A percentile compares a stretch with the other conserved stretches of the same genome.
These are phyloP conservation scores for Microchirus variegatus DNA, from an alignment of 2,797 vertebrate species.

Conservation along the genomic window DNA sequence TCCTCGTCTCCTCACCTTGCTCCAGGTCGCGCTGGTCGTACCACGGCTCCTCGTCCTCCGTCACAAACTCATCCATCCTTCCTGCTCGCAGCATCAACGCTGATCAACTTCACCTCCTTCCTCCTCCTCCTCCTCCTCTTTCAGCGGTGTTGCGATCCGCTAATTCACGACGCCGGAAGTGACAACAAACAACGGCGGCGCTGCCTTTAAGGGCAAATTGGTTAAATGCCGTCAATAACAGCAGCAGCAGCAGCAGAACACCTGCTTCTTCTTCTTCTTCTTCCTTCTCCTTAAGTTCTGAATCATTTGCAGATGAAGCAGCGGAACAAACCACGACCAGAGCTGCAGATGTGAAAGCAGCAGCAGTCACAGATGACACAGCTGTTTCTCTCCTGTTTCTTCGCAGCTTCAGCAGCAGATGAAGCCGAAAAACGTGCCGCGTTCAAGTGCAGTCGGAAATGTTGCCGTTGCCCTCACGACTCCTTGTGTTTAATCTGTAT, in stretches of 20 bases:
- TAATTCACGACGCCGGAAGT: constrained; percentile 68
- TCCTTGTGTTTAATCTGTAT: neutral
- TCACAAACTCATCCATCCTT: constrained; percentile 94
- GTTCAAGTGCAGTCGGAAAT: constrained; percentile 2
- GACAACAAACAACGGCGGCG: constrained; percentile 39
- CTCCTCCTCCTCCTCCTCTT: neutral
- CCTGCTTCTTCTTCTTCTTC: constrained; percentile 26
- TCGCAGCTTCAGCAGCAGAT: neutral
- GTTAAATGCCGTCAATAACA: too few species aligned
- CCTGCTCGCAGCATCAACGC: constrained; percentile 83
- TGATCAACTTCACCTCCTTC: constrained; percentile 19
- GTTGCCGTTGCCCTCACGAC: fast-evolving
- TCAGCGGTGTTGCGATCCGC: constrained; percentile 22
- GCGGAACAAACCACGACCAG: neutral
- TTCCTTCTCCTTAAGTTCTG: neutral
- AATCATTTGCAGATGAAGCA: neutral
- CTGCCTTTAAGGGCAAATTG: constrained; percentile 20
- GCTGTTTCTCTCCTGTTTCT: neutral
- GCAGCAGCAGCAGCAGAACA: constrained; percentile 5
- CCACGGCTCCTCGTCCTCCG: constrained; percentile 96
- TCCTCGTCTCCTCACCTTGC: constrained; percentile 84
- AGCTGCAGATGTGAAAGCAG: neutral
- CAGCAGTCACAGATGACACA: fast-evolving
- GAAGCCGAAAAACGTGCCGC: neutral
- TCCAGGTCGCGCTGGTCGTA: constrained; percentile 97